A percentile compares a stretch with the other conserved stretches of the same genome.
These are phyloP conservation scores for Coccyzus lansbergi DNA, from an alignment of 2,797 vertebrate genomes.

Conservation along the genomic window DNA sequence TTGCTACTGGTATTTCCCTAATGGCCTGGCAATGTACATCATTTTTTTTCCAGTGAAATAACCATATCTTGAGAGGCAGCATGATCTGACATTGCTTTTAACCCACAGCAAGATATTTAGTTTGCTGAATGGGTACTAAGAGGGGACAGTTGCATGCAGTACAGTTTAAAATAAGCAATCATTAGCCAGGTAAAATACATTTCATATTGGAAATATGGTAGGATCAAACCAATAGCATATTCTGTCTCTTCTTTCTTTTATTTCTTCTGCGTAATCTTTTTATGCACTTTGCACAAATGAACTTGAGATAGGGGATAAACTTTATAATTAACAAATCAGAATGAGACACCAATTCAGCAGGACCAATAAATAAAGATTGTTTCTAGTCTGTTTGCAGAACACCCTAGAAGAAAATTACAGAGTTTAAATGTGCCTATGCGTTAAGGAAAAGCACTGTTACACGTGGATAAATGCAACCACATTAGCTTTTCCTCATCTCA, in stretches of 20 bases:
- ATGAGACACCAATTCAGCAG: neutral
- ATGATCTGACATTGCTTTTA: slow-evolving; percentile 56
- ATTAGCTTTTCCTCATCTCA: neutral
- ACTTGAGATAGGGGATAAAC: neutral
- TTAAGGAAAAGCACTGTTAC: neutral
- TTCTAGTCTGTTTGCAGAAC: neutral
- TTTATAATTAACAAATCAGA: neutral
- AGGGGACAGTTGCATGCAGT: neutral
- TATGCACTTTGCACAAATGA: neutral
- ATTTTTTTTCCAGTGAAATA: slow-evolving; percentile 60
- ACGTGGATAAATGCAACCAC: neutral
- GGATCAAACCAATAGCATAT: slow-evolving; percentile 5
- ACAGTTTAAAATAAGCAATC: neutral
- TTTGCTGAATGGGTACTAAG: slow-evolving; percentile 5
- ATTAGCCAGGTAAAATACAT: slow-evolving; percentile 26
- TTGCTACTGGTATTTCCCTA: slow-evolving; percentile 61
- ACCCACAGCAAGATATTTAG: slow-evolving; percentile 47
- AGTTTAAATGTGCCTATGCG: neutral
- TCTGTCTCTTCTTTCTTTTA: neutral
- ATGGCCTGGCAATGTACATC: slow-evolving; percentile 41
- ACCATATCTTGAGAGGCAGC: slow-evolving; percentile 36
- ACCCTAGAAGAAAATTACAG: neutral
- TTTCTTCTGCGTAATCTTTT: neutral
- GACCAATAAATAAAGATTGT: neutral
- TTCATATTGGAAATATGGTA: neutral